phyloP scores from a whole-genome alignment of 2,888 invertebrate genomes.

The Druceiella hillmani region DNA sequence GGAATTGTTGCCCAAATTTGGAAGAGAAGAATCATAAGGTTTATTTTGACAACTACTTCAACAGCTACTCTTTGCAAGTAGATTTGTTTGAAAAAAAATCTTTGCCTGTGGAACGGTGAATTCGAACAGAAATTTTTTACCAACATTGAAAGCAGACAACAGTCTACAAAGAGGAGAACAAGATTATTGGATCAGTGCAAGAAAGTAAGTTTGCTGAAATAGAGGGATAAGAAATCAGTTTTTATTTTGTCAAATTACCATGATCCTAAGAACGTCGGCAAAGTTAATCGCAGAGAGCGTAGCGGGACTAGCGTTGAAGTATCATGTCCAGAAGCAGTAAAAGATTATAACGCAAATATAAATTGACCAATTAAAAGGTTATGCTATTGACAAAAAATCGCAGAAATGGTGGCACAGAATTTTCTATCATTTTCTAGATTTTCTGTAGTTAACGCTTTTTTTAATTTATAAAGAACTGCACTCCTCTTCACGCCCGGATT shows the following conservation, averaged over 20 bases:
- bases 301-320: constrained; percentile 14
- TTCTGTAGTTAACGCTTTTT: constrained; percentile 8
- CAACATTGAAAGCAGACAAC: too few species aligned
- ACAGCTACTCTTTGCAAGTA: constrained; percentile 15
- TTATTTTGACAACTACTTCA: constrained; percentile 18
- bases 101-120: constrained; percentile 16
- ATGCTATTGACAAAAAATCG: constrained; percentile 19
- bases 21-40: constrained; percentile 11
- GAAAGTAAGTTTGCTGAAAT: constrained; percentile 13
- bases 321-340: constrained; percentile 17
- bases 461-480: constrained; percentile 2
- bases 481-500: too few species aligned
- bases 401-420: too few species aligned
- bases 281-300: constrained; percentile 10
- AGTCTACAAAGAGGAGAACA: too few species aligned
- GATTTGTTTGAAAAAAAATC: constrained; percentile 12
- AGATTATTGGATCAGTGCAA: constrained; percentile 14
- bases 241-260: too few species aligned
- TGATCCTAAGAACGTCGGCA: constrained; percentile 13
- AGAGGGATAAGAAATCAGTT: constrained; percentile 21
- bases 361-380: constrained; percentile 21
- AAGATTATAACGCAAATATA: constrained; percentile 18
- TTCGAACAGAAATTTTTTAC: too few species aligned
- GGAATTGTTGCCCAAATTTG: constrained; percentile 10
- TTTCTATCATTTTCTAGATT: constrained; percentile 19